Percentiles rank a stretch among this genome's conserved stretches.
Evolutionary conservation across 2,797 vertebrate species (phyloP).

Genomic region (Enteromius fasciolatus): DNA sequence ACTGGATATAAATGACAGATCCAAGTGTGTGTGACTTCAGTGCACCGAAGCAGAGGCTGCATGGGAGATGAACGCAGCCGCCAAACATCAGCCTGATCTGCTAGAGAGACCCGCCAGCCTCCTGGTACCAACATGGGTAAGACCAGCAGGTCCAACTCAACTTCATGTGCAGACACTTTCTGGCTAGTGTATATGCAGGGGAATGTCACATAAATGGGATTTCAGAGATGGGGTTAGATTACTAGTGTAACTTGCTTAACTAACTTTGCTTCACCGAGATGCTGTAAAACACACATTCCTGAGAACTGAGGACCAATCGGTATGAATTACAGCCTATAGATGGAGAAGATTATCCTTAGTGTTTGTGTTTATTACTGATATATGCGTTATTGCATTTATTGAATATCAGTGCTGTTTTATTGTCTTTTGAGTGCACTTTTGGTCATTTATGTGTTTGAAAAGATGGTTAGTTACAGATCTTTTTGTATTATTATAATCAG

Average conservation of each 20-base stretch:
- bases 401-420: not conserved
- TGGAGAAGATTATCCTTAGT: too few relatives aligned
- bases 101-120: slow-evolving; percentile 85
- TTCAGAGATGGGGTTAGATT: not conserved
- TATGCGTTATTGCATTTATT: not conserved
- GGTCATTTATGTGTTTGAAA: not conserved
- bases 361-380: not conserved
- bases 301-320: not conserved
- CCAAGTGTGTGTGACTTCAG: slow-evolving; percentile 72
- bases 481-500: not conserved
- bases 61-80: slow-evolving; percentile 89
- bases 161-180: not conserved
- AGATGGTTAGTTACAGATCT: not conserved
- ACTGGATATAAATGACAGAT: slow-evolving; percentile 72
- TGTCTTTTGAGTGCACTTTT: not conserved
- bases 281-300: not conserved
- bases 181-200: not conserved
- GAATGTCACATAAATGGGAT: not conserved
- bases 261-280: slow-evolving; percentile 13
- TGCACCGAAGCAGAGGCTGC: slow-evolving; percentile 74
- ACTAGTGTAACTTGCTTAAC: not conserved
- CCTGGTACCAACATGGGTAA: slow-evolving; percentile 85
- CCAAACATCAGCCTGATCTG: slow-evolving; percentile 79
- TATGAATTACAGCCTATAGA: not conserved
- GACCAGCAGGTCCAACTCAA: slow-evolving; percentile 60